Base-by-base conservation (phyloP, 2,888 invertebrate species). In the Chironomus riparius region DNA sequence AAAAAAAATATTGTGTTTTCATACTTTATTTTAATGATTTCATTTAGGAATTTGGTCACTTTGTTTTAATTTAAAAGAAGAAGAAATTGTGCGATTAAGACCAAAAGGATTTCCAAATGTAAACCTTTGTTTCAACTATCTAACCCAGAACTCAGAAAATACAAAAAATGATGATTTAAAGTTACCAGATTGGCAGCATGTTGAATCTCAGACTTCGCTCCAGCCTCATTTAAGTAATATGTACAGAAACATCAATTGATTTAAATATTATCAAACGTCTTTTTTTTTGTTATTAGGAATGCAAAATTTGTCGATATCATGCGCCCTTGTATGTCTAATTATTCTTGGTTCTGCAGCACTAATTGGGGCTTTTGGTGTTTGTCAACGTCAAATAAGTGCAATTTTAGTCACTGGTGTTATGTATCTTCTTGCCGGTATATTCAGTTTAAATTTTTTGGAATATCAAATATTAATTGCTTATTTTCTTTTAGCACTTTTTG, bases 221-320 rank as follows among this genome's bases (percentile, higher is more conserved):
- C 84, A 83, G 81, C 84, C 84, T 77, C 83, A 84, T 82, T 82
- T 84, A 81, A 82, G 84, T 84, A 84, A 78, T 79, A 79, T n/a
- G 22, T 24, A 24, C 22, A 24, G 3, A 24, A 24, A 2, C 3
- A 24, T 3, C 22, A 24, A 24, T 24, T 24, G 22, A 24, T 24
- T 24, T 24, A 24, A 24, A 24, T 24, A n/a, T 24, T 24, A 24
- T 3, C 22, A 24, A 24, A 24, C 3, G 22, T 24, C 22, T 3
- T 24, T 24, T 56, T 56, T 56, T 38, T 38, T 10, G 2, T 38
- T 38, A 10, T 2, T 18, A 96, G 96, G 96, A 81, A 95, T 97
- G 94, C 95, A 97, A 86, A 97, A 97, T 85, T 86, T 97, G 78
- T 96, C 95, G 77, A 96, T 97, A 84, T 96, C 96, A 12, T 97